Evolutionary conservation across 2,888 invertebrate genomes (phyloP), one percentile per base, ranked within the genome.

Genomic region (Hemistola chrysoprasaria): DNA sequence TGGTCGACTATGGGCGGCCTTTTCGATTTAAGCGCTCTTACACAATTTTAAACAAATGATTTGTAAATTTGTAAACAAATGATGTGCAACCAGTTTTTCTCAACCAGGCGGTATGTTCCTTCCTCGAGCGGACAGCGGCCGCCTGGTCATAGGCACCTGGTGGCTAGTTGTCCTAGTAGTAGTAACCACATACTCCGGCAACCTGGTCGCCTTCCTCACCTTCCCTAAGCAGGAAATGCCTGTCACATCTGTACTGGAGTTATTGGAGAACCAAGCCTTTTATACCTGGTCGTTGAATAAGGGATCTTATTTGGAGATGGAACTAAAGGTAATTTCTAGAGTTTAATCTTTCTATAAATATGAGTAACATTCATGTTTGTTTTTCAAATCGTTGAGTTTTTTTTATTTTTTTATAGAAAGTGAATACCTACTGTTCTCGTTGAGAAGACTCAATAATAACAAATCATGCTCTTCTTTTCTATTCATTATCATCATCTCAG

Each of bases 141-240:
- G 97, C 3, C 76, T 97, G 4, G 91, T 97, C 1, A 92, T 97
- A 0, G 96, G 96, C 0, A 93, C 95, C 1, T 98, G 97, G 97
- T 97, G 97, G 97, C 76, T 97, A 30, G 95, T 96, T 0, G 97
- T 97, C 0, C 90, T 97, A 47, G 95, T 97, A 0, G 90, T 97
- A 9, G 95, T 97, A 0, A 97, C 97, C 8, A 97, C 97, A 0
- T 98, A 97, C 72, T 96, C 96, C 37, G 97, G 97, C 1, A 97
- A 96, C 79, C 90, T 98, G 55, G 97, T 97, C 0, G 97, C 97
- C 0, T 97, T 97, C 74, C 90, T 97, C 25, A 97, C 97, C 0
- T 97, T 97, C 68, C 97, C 97, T 0, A 94, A 95, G 72, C 93
- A 94, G 64, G 94, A 95, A 71, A 85, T 90, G 21, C 92, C 95